A percentile compares a stretch with the other conserved stretches of the same genome.
Conservation (phyloP, 2,888 invertebrate genomes). For the Cybosia mesomella region DNA sequence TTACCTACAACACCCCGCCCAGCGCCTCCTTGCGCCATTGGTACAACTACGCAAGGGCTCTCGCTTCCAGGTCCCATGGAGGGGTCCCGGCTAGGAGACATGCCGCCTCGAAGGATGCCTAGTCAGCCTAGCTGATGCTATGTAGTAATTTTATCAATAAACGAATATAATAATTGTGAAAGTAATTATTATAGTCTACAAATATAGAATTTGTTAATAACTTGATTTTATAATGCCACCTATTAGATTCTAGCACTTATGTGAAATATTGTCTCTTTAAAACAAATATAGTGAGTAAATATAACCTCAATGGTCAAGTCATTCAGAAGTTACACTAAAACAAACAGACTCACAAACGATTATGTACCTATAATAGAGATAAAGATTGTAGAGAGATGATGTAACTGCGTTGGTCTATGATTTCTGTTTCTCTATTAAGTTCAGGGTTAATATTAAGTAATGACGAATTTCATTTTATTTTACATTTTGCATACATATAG, state of each 20-base stretch:
- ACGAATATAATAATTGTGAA: not conserved
- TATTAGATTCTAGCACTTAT: not conserved
- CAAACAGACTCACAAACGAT: constrained; percentile 4
- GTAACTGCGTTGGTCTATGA: not conserved
- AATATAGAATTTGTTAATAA: constrained; percentile 4
- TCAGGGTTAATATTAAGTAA: constrained; percentile 8
- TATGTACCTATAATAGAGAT: not conserved
- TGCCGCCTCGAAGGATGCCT: too few species aligned
- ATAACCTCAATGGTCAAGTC: constrained; percentile 2
- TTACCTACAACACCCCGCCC: too few species aligned
- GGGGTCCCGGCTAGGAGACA: too few species aligned
- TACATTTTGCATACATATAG: constrained; percentile 3
- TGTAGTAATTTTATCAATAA: not conserved
- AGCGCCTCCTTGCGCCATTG: too few species aligned
- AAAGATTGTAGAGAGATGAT: not conserved
- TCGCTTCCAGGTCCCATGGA: too few species aligned
- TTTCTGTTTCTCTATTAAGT: constrained; percentile 12
- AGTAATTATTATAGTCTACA: not conserved
- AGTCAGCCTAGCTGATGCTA: too few species aligned
- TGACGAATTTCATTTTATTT: constrained; percentile 7
- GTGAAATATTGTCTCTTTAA: constrained; percentile 4
- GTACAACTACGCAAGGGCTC: too few species aligned
- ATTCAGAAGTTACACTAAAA: constrained; percentile 4
- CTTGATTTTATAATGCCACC: constrained; percentile 1
- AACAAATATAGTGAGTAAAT: not conserved